Percentiles rank a stretch among this genome's conserved stretches.
phyloP scores from a whole-genome alignment of 2,113 vertebrate genomes.

The Baryphthengus martii region DNA sequence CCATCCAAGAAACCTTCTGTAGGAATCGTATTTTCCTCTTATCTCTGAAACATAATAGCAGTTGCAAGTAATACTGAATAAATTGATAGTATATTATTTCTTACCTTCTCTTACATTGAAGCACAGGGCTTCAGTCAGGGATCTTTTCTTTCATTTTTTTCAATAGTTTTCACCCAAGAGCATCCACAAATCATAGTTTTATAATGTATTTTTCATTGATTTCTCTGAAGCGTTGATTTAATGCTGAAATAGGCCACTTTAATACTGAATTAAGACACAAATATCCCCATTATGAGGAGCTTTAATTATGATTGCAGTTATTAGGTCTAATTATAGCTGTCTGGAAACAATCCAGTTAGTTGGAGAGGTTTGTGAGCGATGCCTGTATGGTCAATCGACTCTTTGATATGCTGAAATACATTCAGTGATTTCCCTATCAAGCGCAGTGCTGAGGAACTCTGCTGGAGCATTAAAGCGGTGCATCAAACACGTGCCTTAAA shows the following conservation, averaged over 20 bases:
- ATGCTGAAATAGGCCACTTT: background rate
- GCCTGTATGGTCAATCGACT: background rate
- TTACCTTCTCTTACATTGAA: background rate
- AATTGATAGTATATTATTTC: background rate
- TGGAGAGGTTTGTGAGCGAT: background rate
- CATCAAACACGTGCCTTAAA: background rate
- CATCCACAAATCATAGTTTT: background rate
- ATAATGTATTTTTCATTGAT: background rate
- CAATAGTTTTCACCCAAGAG: background rate
- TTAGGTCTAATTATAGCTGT: background rate
- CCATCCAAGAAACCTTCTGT: constrained; percentile 29
- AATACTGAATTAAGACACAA: background rate
- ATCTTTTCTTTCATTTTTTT: background rate
- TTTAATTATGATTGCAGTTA: background rate
- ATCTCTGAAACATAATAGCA: background rate
- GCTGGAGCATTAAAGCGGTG: background rate
- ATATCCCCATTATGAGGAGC: background rate
- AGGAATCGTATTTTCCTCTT: background rate
- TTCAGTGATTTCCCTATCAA: background rate
- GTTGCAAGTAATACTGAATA: background rate
- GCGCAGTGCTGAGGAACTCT: background rate
- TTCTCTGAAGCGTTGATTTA: constrained; percentile 4
- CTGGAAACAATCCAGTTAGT: background rate
- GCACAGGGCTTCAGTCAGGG: background rate
- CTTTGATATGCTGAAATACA: background rate